Evolutionary conservation across 2,113 vertebrate genomes (phyloP).

Genomic region (Leptobrachium leishanense): DNA sequence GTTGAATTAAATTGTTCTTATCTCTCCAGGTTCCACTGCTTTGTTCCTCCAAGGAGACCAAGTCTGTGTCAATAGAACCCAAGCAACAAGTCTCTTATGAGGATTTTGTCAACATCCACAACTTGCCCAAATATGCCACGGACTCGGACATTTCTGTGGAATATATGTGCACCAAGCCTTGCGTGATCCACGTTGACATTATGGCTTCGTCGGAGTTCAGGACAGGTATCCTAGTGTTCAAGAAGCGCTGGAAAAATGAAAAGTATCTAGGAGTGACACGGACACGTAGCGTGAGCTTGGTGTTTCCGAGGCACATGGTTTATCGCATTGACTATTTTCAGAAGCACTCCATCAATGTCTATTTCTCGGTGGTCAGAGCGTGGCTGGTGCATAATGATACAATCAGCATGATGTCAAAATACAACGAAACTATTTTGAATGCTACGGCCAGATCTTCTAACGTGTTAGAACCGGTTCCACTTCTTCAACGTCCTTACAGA

Average conservation of each 20-base stretch:
- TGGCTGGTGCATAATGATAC: constrained; percentile 70
- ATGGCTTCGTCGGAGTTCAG: constrained; percentile 74
- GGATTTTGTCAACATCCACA: constrained; percentile 77
- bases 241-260: constrained; percentile 77
- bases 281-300: constrained; percentile 71
- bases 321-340: constrained; percentile 76
- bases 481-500: constrained; percentile 71
- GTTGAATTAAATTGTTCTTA: not conserved
- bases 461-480: constrained; percentile 68
- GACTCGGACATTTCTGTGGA: constrained; percentile 72
- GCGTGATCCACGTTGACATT: constrained; percentile 76
- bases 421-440: constrained; percentile 58
- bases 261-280: constrained; percentile 60
- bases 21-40: constrained; percentile 58
- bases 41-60: constrained; percentile 64
- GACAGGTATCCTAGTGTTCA: constrained; percentile 76
- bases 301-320: constrained; percentile 77
- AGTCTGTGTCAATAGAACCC: constrained; percentile 51
- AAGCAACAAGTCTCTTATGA: constrained; percentile 50
- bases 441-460: constrained; percentile 70
- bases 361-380: constrained; percentile 74
- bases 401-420: constrained; percentile 28
- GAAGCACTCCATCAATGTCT: constrained; percentile 68
- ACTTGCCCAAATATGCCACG: constrained; percentile 73
- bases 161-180: constrained; percentile 81